Evolutionary conservation across 2,797 vertebrate species (phyloP).

Genomic region (Harpagifer antarcticus): DNA sequence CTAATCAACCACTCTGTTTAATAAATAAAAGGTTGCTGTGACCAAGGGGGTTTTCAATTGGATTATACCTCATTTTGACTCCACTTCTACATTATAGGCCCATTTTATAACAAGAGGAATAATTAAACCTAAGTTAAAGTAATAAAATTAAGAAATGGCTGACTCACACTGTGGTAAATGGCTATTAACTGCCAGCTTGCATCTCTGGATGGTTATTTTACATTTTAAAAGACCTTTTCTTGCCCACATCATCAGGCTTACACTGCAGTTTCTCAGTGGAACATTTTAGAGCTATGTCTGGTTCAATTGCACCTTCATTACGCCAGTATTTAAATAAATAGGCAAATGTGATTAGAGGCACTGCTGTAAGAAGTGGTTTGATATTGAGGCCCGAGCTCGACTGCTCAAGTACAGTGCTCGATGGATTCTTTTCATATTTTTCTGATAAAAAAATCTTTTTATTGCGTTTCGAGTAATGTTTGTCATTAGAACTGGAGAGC

Average conservation of each 20-base stretch:
- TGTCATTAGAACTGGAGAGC: too few species aligned
- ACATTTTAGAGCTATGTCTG: slow-evolving; percentile 21
- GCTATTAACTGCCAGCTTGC: slow-evolving; percentile 64
- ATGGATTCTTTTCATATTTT: slow-evolving; percentile 3
- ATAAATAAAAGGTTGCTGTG: slow-evolving; percentile 28
- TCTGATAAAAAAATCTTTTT: background rate
- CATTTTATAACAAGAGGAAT: slow-evolving; percentile 61
- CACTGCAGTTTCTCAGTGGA: slow-evolving; percentile 32
- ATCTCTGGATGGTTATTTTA: slow-evolving; percentile 66
- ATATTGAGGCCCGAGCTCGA: slow-evolving; percentile 31
- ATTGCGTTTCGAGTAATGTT: too few species aligned
- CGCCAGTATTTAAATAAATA: slow-evolving; percentile 44
- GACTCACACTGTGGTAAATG: slow-evolving; percentile 62
- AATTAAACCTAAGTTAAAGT: slow-evolving; percentile 71
- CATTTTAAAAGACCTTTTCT: slow-evolving; percentile 70
- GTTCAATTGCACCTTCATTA: slow-evolving; percentile 43
- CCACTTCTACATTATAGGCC: slow-evolving; percentile 41
- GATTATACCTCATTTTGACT: slow-evolving; percentile 38
- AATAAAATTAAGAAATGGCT: slow-evolving; percentile 73
- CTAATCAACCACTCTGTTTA: slow-evolving; percentile 19
- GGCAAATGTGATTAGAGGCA: slow-evolving; percentile 29
- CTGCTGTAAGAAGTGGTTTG: slow-evolving; percentile 30
- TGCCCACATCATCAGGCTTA: slow-evolving; percentile 64
- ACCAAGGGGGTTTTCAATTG: slow-evolving; percentile 40
- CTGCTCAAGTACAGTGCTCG: slow-evolving; percentile 23